A percentile compares a stretch with the other conserved stretches of the same genome.
Evolutionary conservation across 1,140 invertebrate genomes (phyloP).

Genomic region (Arctopsyche grandis): DNA sequence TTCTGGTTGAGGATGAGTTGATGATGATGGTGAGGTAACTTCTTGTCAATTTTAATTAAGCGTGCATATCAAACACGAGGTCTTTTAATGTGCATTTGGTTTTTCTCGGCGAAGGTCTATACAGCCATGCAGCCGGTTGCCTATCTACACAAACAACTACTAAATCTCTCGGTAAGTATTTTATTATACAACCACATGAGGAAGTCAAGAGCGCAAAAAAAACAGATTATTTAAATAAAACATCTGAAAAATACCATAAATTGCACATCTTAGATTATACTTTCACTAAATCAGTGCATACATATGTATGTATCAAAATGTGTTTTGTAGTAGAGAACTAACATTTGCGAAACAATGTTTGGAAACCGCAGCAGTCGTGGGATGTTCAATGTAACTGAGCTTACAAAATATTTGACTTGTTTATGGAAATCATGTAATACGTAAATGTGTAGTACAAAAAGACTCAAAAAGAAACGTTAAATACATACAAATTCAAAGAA

Average conservation of each 20-base stretch:
- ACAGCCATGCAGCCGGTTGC: neutral
- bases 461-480: too few relatives aligned
- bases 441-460: too few relatives aligned
- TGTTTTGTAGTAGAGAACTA: too few relatives aligned
- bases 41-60: constrained; percentile 30
- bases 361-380: too few relatives aligned
- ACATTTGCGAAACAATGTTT: too few relatives aligned
- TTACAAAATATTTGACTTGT: too few relatives aligned
- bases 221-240: neutral
- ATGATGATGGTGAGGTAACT: constrained; percentile 16
- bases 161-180: neutral
- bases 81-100: constrained; percentile 12
- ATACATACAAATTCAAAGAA: neutral
- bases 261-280: too few relatives aligned
- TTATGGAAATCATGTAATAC: too few relatives aligned
- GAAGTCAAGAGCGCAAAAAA: neutral
- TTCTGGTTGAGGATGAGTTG: neutral
- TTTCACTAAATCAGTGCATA: too few relatives aligned
- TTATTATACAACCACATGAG: neutral
- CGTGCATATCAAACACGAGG: constrained; percentile 3
- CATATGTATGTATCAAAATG: too few relatives aligned
- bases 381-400: too few relatives aligned
- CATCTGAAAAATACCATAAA: too few relatives aligned
- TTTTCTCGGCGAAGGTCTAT: constrained; percentile 14
- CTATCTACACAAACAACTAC: neutral